Base-by-base conservation (phyloP, 2,888 invertebrate genomes). In the Trichogramma dendrolimi region DNA sequence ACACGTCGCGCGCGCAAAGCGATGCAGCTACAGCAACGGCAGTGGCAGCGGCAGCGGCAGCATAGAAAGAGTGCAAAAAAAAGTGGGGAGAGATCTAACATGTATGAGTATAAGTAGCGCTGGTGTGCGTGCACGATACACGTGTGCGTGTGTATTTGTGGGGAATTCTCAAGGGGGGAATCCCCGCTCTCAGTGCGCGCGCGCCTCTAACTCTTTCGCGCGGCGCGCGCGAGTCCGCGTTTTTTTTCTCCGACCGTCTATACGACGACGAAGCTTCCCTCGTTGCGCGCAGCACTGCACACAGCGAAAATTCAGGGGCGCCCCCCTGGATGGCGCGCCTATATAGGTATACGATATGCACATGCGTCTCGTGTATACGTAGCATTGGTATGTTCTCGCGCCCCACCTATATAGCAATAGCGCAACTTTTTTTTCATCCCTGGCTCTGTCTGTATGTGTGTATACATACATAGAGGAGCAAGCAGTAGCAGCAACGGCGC, bases 161-260 rank as follows among this genome's bases (percentile, higher is more conserved):
- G 27, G 27, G 27, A 27, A 27, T 27, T 27, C 27, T 27, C 27
- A 46, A 40, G 51, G 42, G 61, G 60, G 57, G 62, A 61, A 64
- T 61, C 64, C 69, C 68, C 59, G 60, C 65, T 64, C 66, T 60
- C 64, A 63, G 27, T 47, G 51, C 11, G 10, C 8, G 14, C 42
- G 38, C 51, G 14, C 55, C 55, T 57, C 61, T 59, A 46, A 61
- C 49, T 51, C 63, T 40, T 55, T 43, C 4, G 52, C 57, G 11
- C 55, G 27, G 56, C 49, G 3, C 38, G 7, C 58, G 42, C 14
- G 42, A 49, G 52, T 8, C 59, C 14, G 11, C 53, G 44, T 40
- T 46, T 8, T n/a, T 39, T 11, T 49, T 10, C 10, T 56, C 42
- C 51, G 14, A 67, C 70, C 55, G 27, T 27, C 27, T 27, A 27